Conservation (phyloP, 2,113 vertebrate genomes). For the Tachysurus fulvidraco region DNA sequence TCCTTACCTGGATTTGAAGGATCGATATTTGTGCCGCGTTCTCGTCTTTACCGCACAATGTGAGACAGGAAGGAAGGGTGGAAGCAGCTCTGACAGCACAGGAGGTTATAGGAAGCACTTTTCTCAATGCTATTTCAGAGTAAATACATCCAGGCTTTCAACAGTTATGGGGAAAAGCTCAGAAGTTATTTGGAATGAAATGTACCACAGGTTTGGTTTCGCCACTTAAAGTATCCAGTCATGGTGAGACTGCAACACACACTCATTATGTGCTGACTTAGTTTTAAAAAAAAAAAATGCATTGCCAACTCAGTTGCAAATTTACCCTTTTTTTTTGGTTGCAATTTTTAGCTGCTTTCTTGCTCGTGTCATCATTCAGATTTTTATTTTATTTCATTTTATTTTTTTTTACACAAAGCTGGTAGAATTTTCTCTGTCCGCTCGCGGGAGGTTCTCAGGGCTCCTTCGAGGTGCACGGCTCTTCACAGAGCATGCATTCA, state of each 20-base stretch:
- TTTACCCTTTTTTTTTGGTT: neutral
- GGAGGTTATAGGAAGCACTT: neutral
- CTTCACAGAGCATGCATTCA: conserved; percentile 53
- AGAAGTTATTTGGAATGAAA: neutral
- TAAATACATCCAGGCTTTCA: too few relatives aligned
- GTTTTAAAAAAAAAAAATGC: neutral
- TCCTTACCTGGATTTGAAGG: neutral
- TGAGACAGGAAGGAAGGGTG: neutral
- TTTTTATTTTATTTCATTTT: too few relatives aligned
- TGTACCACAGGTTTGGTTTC: neutral
- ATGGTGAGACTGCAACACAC: neutral
- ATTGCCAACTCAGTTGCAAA: neutral
- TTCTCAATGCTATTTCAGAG: neutral
- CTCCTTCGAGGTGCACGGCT: neutral
- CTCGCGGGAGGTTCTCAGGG: neutral
- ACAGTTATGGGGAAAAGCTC: neutral
- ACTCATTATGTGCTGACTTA: neutral
- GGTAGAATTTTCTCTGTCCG: neutral
- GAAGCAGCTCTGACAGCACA: neutral
- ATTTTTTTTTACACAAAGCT: neutral
- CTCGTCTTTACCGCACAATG: neutral
- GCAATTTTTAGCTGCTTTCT: neutral
- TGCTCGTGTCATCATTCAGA: neutral
- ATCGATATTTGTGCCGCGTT: neutral
- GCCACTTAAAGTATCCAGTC: neutral